Evolutionary conservation across 1,140 invertebrate species (phyloP).

Genomic region (Thaumetopoea pityocampa): DNA sequence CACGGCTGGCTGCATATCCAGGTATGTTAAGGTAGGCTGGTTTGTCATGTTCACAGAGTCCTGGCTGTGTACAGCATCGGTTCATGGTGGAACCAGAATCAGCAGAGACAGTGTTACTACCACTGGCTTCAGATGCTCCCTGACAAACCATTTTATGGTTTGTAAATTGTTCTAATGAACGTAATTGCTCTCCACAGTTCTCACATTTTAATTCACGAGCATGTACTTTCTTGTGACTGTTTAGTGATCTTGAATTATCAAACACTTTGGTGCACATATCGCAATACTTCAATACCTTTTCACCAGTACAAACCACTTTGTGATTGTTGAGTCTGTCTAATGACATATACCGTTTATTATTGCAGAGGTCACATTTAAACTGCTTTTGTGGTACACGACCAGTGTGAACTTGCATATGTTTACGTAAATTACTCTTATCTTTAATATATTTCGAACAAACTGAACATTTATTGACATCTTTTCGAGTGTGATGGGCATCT

Average conservation of each 20-base stretch:
- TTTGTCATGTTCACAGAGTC: conserved; percentile 73
- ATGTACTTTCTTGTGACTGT: conserved; percentile 75
- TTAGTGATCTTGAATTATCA: conserved; percentile 74
- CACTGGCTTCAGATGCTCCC: conserved; percentile 42
- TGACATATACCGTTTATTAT: conserved; percentile 75
- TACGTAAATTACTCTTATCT: conserved; percentile 74
- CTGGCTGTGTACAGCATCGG: conserved; percentile 67
- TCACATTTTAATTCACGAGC: conserved; percentile 74
- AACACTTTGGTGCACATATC: conserved; percentile 76
- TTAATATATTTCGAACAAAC: conserved; percentile 76
- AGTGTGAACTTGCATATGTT: conserved; percentile 76
- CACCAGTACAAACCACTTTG: conserved; percentile 72
- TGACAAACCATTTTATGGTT: conserved; percentile 71
- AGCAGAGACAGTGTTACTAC: conserved; percentile 29
- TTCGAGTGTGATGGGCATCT: conserved; percentile 68
- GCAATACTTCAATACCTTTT: conserved; percentile 72
- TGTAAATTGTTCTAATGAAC: conserved; percentile 70
- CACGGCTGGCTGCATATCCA: conserved; percentile 59
- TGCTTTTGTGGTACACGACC: conserved; percentile 74
- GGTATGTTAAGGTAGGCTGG: conserved; percentile 74
- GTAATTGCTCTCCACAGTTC: conserved; percentile 70
- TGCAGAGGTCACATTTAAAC: conserved; percentile 74
- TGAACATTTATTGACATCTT: conserved; percentile 75
- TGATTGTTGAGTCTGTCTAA: conserved; percentile 73
- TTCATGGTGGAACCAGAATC: conserved; percentile 31